Conservation (phyloP, 2,797 vertebrate species). For the Pachyuromys duprasi region DNA sequence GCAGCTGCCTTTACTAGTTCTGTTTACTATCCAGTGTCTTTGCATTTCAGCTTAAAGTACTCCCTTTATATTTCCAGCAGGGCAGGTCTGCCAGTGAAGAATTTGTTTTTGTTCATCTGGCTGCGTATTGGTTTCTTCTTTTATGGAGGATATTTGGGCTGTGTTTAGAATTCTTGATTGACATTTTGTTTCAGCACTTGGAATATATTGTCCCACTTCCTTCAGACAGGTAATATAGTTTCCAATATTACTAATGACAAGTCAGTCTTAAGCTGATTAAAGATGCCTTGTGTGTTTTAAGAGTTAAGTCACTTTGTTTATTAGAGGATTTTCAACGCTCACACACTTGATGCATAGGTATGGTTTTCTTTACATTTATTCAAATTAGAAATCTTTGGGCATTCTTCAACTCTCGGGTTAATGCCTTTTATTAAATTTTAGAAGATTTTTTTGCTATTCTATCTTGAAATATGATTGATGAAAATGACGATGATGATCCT, state of each 20-base stretch:
- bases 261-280: neutral
- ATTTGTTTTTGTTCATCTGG: neutral
- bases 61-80: neutral
- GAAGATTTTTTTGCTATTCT: neutral
- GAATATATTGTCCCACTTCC: neutral
- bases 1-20: neutral
- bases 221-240: neutral
- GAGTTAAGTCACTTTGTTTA: neutral
- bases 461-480: neutral
- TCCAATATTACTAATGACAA: neutral
- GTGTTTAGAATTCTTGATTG: neutral
- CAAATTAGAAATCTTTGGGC: neutral
- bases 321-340: neutral
- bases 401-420: neutral
- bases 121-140: neutral
- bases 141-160: neutral
- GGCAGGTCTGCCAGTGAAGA: neutral
- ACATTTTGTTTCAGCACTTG: neutral
- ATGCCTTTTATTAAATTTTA: neutral
- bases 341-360: neutral
- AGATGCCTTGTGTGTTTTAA: neutral
- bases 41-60: neutral
- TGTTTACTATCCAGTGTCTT: neutral
- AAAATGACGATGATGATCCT: neutral
- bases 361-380: neutral